Base-by-base conservation (phyloP, 2,113 vertebrate genomes). In the Corythoichthys intestinalis region DNA sequence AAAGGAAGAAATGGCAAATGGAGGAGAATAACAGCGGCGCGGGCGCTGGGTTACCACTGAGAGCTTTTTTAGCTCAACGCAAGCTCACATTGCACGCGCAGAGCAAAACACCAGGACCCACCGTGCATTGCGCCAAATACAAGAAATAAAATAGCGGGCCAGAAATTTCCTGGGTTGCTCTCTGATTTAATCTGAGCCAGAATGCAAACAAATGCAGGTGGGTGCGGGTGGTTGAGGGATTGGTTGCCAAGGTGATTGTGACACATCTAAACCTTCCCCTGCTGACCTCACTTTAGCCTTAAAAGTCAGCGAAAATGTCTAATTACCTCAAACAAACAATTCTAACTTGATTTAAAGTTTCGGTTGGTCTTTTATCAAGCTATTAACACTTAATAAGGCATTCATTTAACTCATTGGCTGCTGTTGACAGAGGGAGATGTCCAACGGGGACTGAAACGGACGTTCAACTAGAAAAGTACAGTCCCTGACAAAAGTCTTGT, bases 201-300 rank as follows among this genome's bases (percentile, higher is more conserved):
- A 77, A 90, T 87, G 78, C 82, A 86, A 87, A 90, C 78, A 83
- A 77, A 73, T 67, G 41, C 10, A 69, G 61, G 66, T 38, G 73
- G 63, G 71, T 63, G 57, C 50, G 47, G 76, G 67, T 67, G 70
- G 80, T 83, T 92, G 91, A 92, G 83, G 88, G 85, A 92, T 92
- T 86, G 88, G 89, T 91, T 91, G 86, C 85, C 83, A 86, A 71
- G 87, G 87, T 88, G 85, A 92, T 87, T 91, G 85, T 91, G 91
- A 92, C 91, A 91, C 84, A 88, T 90, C 75, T 70, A 80, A 78
- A 86, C 90, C 84, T 83, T 86, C 87, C 86, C 88, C 87, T 80
- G 90, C 85, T 91, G 89, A 89, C 91, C 90, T 89, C 90, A 89
- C 88, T 90, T 92, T 92, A 92, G 91, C 89, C 90, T 85, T 76